Evolutionary conservation across 2,113 vertebrate genomes (phyloP).

Genomic region (Glaucomys volans): DNA sequence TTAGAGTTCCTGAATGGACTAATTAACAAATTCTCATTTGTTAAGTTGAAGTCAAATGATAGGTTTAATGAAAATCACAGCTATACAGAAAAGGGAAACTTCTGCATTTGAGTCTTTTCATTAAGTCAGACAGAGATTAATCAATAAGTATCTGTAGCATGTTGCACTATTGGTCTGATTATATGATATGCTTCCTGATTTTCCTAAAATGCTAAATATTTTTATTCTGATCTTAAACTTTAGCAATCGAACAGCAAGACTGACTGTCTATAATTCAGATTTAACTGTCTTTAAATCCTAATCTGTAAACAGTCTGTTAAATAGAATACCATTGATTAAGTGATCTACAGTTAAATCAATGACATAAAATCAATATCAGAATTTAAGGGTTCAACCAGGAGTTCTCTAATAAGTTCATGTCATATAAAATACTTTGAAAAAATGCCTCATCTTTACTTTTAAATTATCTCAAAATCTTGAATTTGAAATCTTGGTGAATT

Average conservation of each 20-base stretch:
- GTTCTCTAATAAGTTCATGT: slow-evolving; percentile 27
- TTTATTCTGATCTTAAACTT: slow-evolving; percentile 12
- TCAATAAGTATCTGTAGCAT: slow-evolving; percentile 16
- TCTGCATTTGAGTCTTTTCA: not conserved
- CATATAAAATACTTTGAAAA: not conserved
- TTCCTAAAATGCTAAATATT: slow-evolving; percentile 48
- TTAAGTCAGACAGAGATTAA: not conserved
- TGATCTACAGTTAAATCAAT: slow-evolving; percentile 53
- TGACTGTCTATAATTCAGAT: slow-evolving; percentile 12
- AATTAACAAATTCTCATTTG: slow-evolving; percentile 54
- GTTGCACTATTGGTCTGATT: not conserved
- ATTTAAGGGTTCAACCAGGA: slow-evolving; percentile 46
- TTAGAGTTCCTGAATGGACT: slow-evolving; percentile 11
- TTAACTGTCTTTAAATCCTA: slow-evolving; percentile 65
- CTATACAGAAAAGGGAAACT: not conserved
- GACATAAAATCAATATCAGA: slow-evolving; percentile 51
- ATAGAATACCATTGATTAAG: slow-evolving; percentile 40
- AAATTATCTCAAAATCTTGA: not conserved
- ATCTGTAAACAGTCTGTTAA: slow-evolving; percentile 62
- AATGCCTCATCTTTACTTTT: not conserved
- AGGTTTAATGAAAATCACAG: slow-evolving; percentile 8
- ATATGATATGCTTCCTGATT: not conserved
- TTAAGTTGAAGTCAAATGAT: slow-evolving; percentile 48
- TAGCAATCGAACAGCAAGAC: not conserved
- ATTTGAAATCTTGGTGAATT: not conserved